phyloP scores from a whole-genome alignment of 2,797 vertebrate species.

The Melanotaenia maccullochi region DNA sequence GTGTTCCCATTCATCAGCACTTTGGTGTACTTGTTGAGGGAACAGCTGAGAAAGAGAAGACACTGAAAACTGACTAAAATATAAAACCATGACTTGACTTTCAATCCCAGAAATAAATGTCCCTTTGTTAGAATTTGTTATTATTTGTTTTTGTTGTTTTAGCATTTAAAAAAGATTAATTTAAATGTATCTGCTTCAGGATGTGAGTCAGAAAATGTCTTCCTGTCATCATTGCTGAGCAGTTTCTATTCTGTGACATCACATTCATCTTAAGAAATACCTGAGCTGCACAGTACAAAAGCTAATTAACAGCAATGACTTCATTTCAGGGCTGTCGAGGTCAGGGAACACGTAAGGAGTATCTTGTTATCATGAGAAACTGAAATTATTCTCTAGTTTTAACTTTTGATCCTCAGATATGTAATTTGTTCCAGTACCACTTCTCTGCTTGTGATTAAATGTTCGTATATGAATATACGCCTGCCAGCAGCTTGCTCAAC shows the following conservation, averaged over 20 bases:
- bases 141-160: too few species aligned
- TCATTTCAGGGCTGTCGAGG: not conserved
- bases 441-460: too few species aligned
- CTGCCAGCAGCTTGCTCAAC: too few species aligned
- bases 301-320: not conserved
- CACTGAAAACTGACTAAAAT: not conserved
- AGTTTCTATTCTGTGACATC: not conserved
- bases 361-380: too few species aligned
- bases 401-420: too few species aligned
- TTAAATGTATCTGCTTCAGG: not conserved
- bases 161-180: not conserved
- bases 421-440: too few species aligned
- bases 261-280: not conserved
- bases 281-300: not conserved
- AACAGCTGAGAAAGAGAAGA: conserved; percentile 82
- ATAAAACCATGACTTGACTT: not conserved
- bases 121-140: not conserved
- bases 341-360: too few species aligned
- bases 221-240: not conserved
- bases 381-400: too few species aligned
- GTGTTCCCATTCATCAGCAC: conserved; percentile 88
- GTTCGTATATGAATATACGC: too few species aligned
- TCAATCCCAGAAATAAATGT: not conserved
- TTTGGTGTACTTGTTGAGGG: conserved; percentile 77
- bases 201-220: not conserved